Conservation (phyloP, 2,888 invertebrate genomes). For the Aquatica leii region DNA sequence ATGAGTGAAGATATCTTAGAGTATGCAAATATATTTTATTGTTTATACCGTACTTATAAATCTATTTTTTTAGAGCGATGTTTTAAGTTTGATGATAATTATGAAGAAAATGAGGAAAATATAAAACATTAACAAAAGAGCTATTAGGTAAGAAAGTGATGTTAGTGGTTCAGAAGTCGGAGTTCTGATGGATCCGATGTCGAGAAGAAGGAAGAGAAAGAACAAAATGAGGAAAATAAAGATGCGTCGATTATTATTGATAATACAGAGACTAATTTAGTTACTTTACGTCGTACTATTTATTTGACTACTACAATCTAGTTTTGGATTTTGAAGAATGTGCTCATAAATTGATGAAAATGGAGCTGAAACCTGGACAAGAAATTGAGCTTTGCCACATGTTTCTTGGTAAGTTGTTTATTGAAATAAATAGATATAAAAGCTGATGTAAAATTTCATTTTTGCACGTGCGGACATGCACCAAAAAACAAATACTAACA, state of each 20-base stretch:
- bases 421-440: too few species aligned
- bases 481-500: too few species aligned
- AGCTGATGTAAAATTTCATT: too few species aligned
- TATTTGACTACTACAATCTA: conserved; percentile 98
- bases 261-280: conserved; percentile 95
- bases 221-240: conserved; percentile 62
- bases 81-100: conserved; percentile 96
- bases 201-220: conserved; percentile 67
- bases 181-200: conserved; percentile 65
- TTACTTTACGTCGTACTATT: conserved; percentile 91
- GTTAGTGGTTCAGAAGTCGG: conserved; percentile 65
- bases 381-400: conserved; percentile 98
- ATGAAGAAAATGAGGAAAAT: conserved; percentile 94
- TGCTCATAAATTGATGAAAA: conserved; percentile 97
- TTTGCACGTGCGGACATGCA: too few species aligned
- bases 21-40: conserved; percentile 64
- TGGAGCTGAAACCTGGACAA: conserved; percentile 96
- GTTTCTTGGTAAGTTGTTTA: conserved; percentile 75
- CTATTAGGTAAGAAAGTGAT: conserved; percentile 83
- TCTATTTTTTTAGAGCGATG: conserved; percentile 74
- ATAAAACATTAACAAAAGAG: conserved; percentile 87
- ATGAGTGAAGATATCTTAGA: conserved; percentile 90
- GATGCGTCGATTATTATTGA: conserved; percentile 81
- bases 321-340: conserved; percentile 99
- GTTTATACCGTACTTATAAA: too few species aligned